Percentiles rank a stretch among this genome's conserved stretches.
phyloP scores from a whole-genome alignment of 1,140 invertebrate species.

The Platorchestia sp. region DNA sequence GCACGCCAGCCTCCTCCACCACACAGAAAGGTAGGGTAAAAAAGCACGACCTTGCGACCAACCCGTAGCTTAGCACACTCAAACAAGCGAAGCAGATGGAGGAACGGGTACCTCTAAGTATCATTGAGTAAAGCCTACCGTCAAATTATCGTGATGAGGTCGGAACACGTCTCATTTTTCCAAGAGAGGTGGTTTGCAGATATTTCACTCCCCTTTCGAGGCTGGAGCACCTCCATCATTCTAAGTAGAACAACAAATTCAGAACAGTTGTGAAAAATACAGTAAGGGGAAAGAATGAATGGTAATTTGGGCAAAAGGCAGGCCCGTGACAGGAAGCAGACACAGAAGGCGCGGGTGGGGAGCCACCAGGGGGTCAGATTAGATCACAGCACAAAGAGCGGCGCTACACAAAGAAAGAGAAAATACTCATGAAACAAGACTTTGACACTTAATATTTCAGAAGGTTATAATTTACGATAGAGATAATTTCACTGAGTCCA shows the following conservation, averaged over 20 bases:
- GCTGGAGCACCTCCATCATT: not conserved
- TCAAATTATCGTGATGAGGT: not conserved
- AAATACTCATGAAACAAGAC: not conserved
- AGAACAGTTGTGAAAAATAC: not conserved
- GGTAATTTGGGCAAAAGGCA: not conserved
- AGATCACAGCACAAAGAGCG: not conserved
- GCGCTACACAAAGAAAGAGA: not conserved
- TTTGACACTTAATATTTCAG: not conserved
- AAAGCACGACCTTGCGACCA: not conserved
- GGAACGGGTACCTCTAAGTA: not conserved
- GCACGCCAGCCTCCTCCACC: not conserved
- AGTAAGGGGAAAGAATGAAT: not conserved
- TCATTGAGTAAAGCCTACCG: too few species aligned
- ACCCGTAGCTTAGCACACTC: not conserved
- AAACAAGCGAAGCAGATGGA: not conserved
- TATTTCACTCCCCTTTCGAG: not conserved
- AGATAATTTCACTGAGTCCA: too few species aligned
- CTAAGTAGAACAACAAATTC: not conserved
- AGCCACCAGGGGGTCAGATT: not conserved
- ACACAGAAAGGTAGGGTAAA: not conserved
- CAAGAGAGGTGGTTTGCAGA: too few species aligned
- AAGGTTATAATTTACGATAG: not conserved
- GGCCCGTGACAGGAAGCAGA: not conserved
- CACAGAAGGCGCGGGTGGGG: not conserved
- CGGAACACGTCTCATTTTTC: not conserved